Percentiles rank a stretch among this genome's conserved stretches.
These are phyloP conservation scores for Peromyscus nudipes DNA, from an alignment of 2,797 vertebrate genomes.

Conservation along the genomic window DNA sequence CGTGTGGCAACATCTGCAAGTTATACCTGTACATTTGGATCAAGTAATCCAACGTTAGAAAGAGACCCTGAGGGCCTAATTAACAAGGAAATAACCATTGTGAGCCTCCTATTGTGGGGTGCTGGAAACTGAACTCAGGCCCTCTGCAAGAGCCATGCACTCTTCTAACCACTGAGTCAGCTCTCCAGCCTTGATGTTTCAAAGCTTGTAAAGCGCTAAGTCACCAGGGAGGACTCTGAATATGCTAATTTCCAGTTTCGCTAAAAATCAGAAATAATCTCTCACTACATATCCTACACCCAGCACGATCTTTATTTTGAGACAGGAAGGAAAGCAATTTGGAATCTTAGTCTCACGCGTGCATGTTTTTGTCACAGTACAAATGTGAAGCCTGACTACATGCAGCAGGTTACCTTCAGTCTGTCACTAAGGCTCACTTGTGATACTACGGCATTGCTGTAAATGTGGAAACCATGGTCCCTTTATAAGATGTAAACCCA, in stretches of 20 bases:
- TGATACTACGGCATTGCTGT: slow-evolving; percentile 14
- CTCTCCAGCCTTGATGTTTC: not conserved
- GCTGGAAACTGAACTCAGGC: not conserved
- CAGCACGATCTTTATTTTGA: slow-evolving; percentile 65
- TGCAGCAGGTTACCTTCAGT: slow-evolving; percentile 61
- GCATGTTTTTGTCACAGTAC: slow-evolving; percentile 74
- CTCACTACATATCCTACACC: slow-evolving; percentile 38
- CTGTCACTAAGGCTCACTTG: slow-evolving; percentile 62
- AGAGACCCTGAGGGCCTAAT: not conserved
- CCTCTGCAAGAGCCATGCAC: not conserved
- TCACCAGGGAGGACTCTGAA: slow-evolving; percentile 54
- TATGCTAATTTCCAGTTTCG: slow-evolving; percentile 58
- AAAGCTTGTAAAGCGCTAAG: slow-evolving; percentile 66
- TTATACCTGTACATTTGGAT: not conserved
- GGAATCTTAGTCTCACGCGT: slow-evolving; percentile 70
- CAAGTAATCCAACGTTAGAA: not conserved
- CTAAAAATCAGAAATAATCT: slow-evolving; percentile 75
- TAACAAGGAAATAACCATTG: too few relatives aligned
- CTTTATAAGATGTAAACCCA: slow-evolving; percentile 38
- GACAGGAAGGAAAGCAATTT: slow-evolving; percentile 61
- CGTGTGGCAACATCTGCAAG: not conserved
- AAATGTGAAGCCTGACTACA: slow-evolving; percentile 68
- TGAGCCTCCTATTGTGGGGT: not conserved
- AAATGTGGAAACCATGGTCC: slow-evolving; percentile 66
- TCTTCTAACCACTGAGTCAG: not conserved